A percentile compares a stretch with the other conserved stretches of the same genome.
phyloP scores from a whole-genome alignment of 1,140 invertebrate genomes.

The Xylocopa sonorina region DNA sequence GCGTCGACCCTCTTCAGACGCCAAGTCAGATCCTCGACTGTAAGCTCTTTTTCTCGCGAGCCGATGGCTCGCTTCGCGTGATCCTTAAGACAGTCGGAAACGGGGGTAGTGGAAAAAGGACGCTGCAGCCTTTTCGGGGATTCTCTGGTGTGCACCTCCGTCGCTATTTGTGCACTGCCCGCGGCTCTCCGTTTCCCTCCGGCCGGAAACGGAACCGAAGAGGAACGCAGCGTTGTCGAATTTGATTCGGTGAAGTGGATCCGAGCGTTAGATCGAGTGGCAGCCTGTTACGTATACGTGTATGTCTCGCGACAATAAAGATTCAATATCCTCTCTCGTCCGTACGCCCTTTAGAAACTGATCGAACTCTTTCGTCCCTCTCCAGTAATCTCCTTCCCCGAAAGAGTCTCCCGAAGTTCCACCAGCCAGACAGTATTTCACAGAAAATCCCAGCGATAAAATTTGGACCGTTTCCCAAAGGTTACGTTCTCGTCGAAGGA shows the following conservation, averaged over 20 bases:
- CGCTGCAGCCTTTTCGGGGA: too few relatives aligned
- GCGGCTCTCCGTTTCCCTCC: background rate
- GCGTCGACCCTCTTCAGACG: background rate
- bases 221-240: background rate
- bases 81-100: too few relatives aligned
- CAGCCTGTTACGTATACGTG: background rate
- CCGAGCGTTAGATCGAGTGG: slow-evolving; percentile 4
- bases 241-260: slow-evolving; percentile 35
- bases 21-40: background rate
- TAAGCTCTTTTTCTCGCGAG: background rate
- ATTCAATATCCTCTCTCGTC: background rate
- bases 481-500: background rate
- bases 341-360: background rate
- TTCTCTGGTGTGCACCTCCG: too few relatives aligned
- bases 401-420: too few relatives aligned
- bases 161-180: too few relatives aligned
- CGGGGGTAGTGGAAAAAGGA: too few relatives aligned
- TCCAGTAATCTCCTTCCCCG: background rate
- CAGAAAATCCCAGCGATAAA: background rate
- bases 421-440: background rate
- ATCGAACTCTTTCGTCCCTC: background rate
- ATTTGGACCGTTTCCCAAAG: too few relatives aligned
- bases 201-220: background rate
- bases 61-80: too few relatives aligned
- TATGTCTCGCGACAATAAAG: background rate